phyloP scores from a whole-genome alignment of 2,113 vertebrate species.

The Chamaetylas fuelleborni region DNA sequence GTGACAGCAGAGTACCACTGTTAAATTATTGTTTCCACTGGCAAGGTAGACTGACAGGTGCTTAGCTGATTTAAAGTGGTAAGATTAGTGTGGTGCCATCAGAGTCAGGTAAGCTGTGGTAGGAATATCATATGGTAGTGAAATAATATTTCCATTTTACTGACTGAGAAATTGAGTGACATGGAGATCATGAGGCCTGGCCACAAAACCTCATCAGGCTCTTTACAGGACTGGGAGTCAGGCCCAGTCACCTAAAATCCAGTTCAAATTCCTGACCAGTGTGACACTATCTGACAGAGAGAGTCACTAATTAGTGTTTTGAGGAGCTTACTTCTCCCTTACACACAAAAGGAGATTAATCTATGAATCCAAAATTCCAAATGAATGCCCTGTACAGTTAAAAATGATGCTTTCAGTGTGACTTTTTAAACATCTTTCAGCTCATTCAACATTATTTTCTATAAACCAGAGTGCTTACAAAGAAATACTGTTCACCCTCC shows the following conservation, averaged over 20 bases:
- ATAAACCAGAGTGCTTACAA: slow-evolving; percentile 45
- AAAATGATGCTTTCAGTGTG: background rate
- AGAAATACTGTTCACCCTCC: background rate
- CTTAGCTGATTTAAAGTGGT: background rate
- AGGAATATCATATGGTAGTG: background rate
- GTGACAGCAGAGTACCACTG: background rate
- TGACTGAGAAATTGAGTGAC: background rate
- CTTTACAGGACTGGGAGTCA: background rate
- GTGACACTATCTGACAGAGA: background rate
- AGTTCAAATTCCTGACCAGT: background rate
- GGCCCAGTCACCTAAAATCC: background rate
- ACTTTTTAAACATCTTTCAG: slow-evolving; percentile 33
- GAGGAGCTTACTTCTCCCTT: background rate
- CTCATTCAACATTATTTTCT: slow-evolving; percentile 52
- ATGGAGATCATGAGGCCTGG: background rate
- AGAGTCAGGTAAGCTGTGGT: background rate
- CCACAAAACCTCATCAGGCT: background rate
- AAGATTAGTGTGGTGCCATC: background rate
- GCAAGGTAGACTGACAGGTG: background rate
- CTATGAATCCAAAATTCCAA: background rate
- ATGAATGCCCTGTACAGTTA: background rate
- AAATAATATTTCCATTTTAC: background rate
- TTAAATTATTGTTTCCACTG: background rate
- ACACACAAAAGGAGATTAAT: background rate
- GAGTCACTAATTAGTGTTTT: background rate